Base-by-base conservation (phyloP, 2,113 vertebrate genomes). In the Rallus limicola region DNA sequence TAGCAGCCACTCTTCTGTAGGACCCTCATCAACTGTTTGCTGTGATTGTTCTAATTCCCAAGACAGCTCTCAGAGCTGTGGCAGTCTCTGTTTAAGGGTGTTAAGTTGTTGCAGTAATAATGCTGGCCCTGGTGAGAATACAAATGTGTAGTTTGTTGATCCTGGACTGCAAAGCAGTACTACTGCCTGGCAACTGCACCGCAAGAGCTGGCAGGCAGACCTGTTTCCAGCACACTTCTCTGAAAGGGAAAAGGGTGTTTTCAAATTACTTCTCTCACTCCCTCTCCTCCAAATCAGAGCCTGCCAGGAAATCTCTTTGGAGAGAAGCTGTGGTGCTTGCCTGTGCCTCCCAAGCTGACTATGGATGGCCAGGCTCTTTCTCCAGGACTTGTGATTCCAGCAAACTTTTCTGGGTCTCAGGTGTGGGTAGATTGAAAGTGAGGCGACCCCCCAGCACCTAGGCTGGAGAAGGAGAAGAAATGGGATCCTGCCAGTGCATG, bases 51-150 rank as follows among this genome's bases (percentile, higher is more conserved):
- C 75, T 20, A 15, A n/a, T 72, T 81, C 85, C 79, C 38, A 15
- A 86, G 87, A 85, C 62, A n/a, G 56, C 59, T 79, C 56, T 82
- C 67, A 15, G 13, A 38, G 69, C 91, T 81, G 55, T 10, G 5
- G 85, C 74, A 80, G 78, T 91, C 84, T 80, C 85, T 68, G 67
- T 78, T 63, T 69, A 38, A 88, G 86, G 84, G 95, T 96, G 97
- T 97, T 97, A 97, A 97, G 95, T 95, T 97, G 96, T 91, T 92
- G 90, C 91, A 92, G 81, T 94, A 95, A 96, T 95, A 81, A 93
- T 75, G 84, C 85, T 93, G 92, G 93, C 92, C 95, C 92, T 96
- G 83, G 83, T 92, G 93, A 96, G 95, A 86, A 92, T 75, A 93
- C 83, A 95, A 93, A 96, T 83, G 92, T 90, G 92, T 34, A 88